These are phyloP conservation scores for Cryptocephalus moraei DNA, from an alignment of 2,888 invertebrate species.

Conservation along the genomic window DNA sequence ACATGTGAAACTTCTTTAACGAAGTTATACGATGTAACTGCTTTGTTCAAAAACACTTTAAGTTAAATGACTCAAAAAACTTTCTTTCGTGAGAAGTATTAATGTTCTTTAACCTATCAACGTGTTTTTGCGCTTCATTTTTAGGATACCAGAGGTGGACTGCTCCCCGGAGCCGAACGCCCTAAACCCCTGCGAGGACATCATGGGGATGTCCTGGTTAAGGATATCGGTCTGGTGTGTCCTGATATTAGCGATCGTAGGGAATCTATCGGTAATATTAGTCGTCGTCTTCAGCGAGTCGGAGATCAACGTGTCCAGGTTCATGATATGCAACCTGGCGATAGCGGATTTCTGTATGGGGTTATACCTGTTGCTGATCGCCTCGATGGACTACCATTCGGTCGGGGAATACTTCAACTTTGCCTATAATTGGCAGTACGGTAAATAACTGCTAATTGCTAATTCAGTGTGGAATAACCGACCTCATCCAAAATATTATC, in stretches of 20 bases:
- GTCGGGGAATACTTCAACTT: conserved; percentile 82
- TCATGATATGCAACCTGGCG: conserved; percentile 74
- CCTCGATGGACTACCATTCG: conserved; percentile 73
- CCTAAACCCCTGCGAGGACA: conserved; percentile 81
- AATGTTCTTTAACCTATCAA: too few species aligned
- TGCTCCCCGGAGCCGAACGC: conserved; percentile 71
- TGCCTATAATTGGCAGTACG: conserved; percentile 83
- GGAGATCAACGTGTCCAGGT: conserved; percentile 50
- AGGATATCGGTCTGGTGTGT: conserved; percentile 81
- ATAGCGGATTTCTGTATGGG: conserved; percentile 85
- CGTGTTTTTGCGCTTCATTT: conserved; percentile 4
- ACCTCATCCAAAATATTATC: too few species aligned
- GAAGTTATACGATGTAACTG: too few species aligned
- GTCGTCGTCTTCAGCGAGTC: conserved; percentile 55
- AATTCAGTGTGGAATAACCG: too few species aligned
- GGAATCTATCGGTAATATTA: conserved; percentile 72
- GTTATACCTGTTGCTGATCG: conserved; percentile 71
- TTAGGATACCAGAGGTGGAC: conserved; percentile 42
- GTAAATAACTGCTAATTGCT: conserved; percentile 31
- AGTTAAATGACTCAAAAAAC: too few species aligned
- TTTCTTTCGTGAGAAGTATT: too few species aligned
- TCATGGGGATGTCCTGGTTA: conserved; percentile 73
- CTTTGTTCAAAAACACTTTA: too few species aligned
- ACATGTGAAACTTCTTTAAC: too few species aligned
- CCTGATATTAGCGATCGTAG: conserved; percentile 67